phyloP scores from a whole-genome alignment of 2,797 vertebrate genomes.

The Melanotaenia parkinsoni region DNA sequence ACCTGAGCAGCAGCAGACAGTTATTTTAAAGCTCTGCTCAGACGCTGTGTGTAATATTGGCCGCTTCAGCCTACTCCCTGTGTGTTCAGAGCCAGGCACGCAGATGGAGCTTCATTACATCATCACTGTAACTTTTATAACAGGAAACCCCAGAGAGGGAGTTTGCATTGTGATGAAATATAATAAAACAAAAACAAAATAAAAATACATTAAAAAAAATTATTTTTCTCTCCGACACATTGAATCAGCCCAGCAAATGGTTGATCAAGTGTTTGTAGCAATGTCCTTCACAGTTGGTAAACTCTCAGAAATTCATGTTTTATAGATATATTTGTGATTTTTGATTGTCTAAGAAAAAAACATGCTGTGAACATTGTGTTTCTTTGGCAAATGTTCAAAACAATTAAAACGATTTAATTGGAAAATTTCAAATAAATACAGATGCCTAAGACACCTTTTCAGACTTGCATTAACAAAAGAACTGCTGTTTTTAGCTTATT shows the following conservation, averaged over 20 bases:
- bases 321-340: too few relatives aligned
- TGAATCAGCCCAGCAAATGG: background rate
- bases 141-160: background rate
- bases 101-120: background rate
- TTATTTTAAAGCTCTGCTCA: conserved; percentile 1
- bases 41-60: background rate
- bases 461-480: conserved; percentile 1
- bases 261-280: too few relatives aligned
- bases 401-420: conserved; percentile 15
- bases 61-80: background rate
- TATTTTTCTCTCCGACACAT: background rate
- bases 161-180: too few relatives aligned
- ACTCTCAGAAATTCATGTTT: background rate
- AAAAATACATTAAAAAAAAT: background rate
- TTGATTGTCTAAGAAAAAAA: too few relatives aligned
- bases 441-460: conserved; percentile 1
- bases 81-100: background rate
- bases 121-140: background rate
- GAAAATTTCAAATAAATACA: background rate
- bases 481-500: background rate
- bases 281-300: background rate
- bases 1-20: background rate
- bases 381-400: background rate
- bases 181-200: too few relatives aligned
- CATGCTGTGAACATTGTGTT: background rate